Evolutionary conservation across 2,888 invertebrate species (phyloP).

Genomic region (Chromoteleia sp.): DNA sequence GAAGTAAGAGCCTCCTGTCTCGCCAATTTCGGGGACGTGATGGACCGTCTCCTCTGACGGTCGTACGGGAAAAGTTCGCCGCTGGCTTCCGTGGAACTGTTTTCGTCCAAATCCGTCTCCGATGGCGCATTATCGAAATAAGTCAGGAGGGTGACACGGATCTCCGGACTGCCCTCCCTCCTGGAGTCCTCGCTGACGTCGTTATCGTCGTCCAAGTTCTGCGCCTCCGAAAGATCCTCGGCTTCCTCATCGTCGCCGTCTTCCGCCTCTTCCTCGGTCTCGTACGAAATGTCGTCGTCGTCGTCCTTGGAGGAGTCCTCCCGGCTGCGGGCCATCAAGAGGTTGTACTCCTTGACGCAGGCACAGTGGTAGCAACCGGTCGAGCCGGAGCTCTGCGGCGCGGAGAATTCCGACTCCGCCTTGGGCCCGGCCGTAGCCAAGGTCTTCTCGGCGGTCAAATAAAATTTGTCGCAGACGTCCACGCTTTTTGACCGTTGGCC

Average conservation of each 20-base stretch:
- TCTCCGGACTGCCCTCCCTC: constrained; percentile 80
- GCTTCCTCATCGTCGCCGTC: constrained; percentile 60
- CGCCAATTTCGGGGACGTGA: constrained; percentile 85
- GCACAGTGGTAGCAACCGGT: constrained; percentile 92
- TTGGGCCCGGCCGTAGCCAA: constrained; percentile 1
- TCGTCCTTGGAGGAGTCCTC: constrained; percentile 73
- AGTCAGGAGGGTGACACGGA: constrained; percentile 77
- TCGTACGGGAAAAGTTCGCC: constrained; percentile 76
- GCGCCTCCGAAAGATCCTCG: constrained; percentile 63
- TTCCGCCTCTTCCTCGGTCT: constrained; percentile 55
- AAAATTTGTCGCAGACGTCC: constrained; percentile 88
- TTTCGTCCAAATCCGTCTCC: constrained; percentile 62
- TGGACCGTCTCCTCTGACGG: constrained; percentile 89
- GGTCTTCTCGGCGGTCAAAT: constrained; percentile 74
- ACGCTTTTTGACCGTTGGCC: constrained; percentile 92
- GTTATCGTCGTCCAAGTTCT: constrained; percentile 70
- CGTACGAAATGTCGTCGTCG: constrained; percentile 69
- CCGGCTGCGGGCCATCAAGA: constrained; percentile 85
- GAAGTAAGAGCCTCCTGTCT: constrained; percentile 93
- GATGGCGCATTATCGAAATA: constrained; percentile 67
- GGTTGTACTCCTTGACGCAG: constrained; percentile 91
- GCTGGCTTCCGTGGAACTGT: constrained; percentile 58
- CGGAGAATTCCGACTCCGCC: constrained; percentile 51
- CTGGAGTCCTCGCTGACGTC: constrained; percentile 73
- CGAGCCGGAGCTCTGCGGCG: constrained; percentile 87